phyloP scores from a whole-genome alignment of 2,113 vertebrate species.

The Asarcornis scutulata region DNA sequence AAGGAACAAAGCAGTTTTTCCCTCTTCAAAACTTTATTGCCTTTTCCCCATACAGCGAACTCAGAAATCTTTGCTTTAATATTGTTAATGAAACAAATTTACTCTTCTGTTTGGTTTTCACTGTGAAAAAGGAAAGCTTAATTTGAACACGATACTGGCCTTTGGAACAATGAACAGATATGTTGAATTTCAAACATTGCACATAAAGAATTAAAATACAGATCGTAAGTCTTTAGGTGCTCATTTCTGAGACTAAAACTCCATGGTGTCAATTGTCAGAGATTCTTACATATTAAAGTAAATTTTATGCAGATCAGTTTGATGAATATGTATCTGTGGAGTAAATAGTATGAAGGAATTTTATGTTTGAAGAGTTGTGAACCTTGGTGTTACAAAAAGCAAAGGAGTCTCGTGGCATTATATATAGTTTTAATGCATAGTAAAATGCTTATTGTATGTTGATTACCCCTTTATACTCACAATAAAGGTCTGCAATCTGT shows the following conservation, averaged over 20 bases:
- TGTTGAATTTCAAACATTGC: not conserved
- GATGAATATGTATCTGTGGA: not conserved
- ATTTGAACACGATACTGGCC: conserved; percentile 20
- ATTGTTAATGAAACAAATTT: conserved; percentile 74
- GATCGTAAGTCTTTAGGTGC: not conserved
- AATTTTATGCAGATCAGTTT: conserved; percentile 12
- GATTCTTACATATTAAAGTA: not conserved
- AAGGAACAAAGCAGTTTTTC: conserved; percentile 82
- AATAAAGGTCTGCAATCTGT: conserved; percentile 75
- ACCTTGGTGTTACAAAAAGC: conserved; percentile 59
- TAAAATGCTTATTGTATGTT: conserved; percentile 71
- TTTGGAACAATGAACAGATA: conserved; percentile 39
- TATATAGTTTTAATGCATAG: conserved; percentile 68
- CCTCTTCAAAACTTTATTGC: conserved; percentile 82
- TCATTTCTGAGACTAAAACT: conserved; percentile 25
- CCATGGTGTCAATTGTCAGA: not conserved
- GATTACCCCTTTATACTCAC: conserved; percentile 69
- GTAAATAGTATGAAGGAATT: conserved; percentile 33
- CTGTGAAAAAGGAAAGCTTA: conserved; percentile 58
- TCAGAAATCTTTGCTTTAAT: conserved; percentile 76
- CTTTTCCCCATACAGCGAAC: conserved; percentile 71
- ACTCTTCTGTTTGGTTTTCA: conserved; percentile 72
- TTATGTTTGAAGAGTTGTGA: conserved; percentile 47
- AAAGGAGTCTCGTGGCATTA: conserved; percentile 62
- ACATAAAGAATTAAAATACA: conserved; percentile 2